Percentiles rank a stretch among this genome's conserved stretches.
phyloP scores from a whole-genome alignment of 2,888 invertebrate species.

The Plutella xylostella region DNA sequence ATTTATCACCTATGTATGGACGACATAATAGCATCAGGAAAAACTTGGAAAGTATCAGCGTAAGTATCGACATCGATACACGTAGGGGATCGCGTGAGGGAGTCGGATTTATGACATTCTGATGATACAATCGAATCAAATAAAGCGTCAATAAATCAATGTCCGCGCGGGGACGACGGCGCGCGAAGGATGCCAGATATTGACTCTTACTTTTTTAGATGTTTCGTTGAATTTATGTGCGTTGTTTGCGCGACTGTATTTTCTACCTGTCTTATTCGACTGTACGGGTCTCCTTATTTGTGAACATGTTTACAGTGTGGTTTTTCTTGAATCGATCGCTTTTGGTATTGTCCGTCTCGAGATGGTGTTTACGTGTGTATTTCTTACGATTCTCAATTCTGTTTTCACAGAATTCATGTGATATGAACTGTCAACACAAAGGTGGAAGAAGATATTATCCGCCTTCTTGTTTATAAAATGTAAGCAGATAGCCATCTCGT shows the following conservation, averaged over 20 bases:
- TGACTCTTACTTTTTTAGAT: constrained; percentile 6
- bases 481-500: no score
- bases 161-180: constrained; percentile 7
- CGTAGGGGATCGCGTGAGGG: constrained; percentile 6
- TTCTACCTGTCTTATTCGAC: not conserved
- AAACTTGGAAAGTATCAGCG: constrained; percentile 1
- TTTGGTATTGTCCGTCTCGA: no score
- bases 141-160: constrained; percentile 17
- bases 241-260: not conserved
- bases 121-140: constrained; percentile 20
- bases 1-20: constrained; percentile 54
- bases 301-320: no score
- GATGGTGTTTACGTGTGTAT: no score
- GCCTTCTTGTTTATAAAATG: no score
- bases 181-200: constrained; percentile 1
- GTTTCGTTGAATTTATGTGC: constrained; percentile 1
- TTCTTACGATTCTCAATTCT: no score
- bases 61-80: constrained; percentile 3
- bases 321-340: no score
- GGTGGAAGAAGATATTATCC: no score
- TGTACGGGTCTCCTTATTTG: not conserved
- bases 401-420: no score
- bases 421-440: no score
- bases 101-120: constrained; percentile 16
- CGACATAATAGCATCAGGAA: constrained; percentile 29